Conservation (phyloP, 2,113 vertebrate species). For the Hipposideros armiger region DNA sequence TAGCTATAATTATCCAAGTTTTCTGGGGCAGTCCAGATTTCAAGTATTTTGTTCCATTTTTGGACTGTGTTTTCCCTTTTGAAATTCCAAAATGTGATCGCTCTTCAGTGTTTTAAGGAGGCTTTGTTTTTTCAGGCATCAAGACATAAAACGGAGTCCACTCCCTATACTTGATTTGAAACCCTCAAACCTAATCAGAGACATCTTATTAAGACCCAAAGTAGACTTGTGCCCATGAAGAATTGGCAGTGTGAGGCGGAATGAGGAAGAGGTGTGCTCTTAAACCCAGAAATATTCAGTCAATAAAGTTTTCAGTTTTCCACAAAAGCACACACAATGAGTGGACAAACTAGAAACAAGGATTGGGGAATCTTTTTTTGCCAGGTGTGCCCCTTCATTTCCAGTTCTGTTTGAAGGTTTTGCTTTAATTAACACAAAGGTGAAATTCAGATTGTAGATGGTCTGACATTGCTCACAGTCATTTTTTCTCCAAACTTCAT, state of each 20-base stretch:
- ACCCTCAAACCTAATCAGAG: constrained; percentile 21
- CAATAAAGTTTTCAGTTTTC: constrained; percentile 42
- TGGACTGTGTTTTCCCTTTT: constrained; percentile 55
- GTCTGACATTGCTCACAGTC: constrained; percentile 9
- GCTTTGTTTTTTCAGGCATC: constrained; percentile 53
- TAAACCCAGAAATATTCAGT: neutral
- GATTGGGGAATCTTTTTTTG: neutral
- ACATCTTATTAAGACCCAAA: constrained; percentile 56
- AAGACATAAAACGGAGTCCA: constrained; percentile 44
- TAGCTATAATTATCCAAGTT: constrained; percentile 70
- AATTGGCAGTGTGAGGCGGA: neutral
- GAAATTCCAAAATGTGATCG: constrained; percentile 70
- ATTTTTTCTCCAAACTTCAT: constrained; percentile 62
- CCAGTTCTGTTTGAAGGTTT: constrained; percentile 30
- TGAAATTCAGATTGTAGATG: constrained; percentile 52
- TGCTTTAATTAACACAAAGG: constrained; percentile 47
- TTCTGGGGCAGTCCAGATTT: constrained; percentile 71
- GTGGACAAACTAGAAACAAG: neutral
- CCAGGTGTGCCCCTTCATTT: neutral
- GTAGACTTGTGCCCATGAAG: neutral
- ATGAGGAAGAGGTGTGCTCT: neutral
- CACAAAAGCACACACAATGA: neutral
- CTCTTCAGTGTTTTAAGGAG: constrained; percentile 55
- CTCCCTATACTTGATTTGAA: constrained; percentile 39
- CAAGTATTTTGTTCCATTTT: constrained; percentile 71